Percentiles rank a stretch among this genome's conserved stretches.
phyloP scores from a whole-genome alignment of 2,888 invertebrate species.

The Thymelicus lineola region DNA sequence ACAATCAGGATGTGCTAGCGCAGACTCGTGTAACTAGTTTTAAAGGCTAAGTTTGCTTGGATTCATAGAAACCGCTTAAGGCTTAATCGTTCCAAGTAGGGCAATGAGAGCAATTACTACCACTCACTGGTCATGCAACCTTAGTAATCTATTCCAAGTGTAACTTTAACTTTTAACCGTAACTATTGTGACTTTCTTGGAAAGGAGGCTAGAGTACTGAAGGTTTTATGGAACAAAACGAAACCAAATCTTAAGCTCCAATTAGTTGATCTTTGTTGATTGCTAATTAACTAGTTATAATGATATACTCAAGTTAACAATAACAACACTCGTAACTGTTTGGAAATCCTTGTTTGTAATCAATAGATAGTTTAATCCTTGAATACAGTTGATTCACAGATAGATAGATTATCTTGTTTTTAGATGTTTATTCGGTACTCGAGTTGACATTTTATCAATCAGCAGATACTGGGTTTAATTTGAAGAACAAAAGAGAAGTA shows the following conservation, averaged over 20 bases:
- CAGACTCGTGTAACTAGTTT: conserved; percentile 37
- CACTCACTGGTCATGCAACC: conserved; percentile 20
- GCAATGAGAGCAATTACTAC: conserved; percentile 14
- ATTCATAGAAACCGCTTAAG: conserved; percentile 9
- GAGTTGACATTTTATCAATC: conserved; percentile 9
- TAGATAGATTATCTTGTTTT: conserved; percentile 7
- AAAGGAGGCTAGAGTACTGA: background rate
- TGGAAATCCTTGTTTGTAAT: conserved; percentile 17
- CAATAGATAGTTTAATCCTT: conserved; percentile 16
- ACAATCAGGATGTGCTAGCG: conserved; percentile 35
- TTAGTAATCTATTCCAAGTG: background rate
- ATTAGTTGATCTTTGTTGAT: background rate
- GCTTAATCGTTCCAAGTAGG: conserved; percentile 24
- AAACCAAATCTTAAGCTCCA: background rate
- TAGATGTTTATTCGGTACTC: background rate
- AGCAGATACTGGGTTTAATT: background rate
- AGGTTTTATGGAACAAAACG: background rate
- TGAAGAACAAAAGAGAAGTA: conserved; percentile 1
- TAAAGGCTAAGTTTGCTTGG: conserved; percentile 38
- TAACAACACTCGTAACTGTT: conserved; percentile 9
- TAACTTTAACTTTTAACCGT: background rate
- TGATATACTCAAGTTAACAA: background rate
- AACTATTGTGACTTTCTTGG: background rate
- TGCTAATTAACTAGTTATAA: background rate
- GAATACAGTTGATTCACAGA: background rate